Evolutionary conservation across 2,797 vertebrate genomes (phyloP).

Genomic region (Neomorphus geoffroyi): DNA sequence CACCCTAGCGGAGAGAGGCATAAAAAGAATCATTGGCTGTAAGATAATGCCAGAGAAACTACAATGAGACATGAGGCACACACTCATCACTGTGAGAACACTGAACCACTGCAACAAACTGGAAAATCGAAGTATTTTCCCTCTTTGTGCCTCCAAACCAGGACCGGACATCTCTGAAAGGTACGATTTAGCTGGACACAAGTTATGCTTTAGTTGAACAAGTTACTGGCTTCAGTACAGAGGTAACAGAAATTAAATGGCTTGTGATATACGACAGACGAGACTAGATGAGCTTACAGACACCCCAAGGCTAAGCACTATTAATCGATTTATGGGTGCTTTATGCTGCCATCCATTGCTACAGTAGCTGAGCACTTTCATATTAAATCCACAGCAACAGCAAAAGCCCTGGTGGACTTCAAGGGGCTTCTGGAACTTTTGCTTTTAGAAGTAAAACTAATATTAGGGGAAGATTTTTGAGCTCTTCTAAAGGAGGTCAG

Average conservation of each 20-base stretch:
- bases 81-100: background rate
- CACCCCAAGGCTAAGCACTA: background rate
- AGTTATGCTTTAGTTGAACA: background rate
- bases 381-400: slow-evolving; percentile 9
- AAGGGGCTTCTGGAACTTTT: background rate
- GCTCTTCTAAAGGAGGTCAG: background rate
- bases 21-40: background rate
- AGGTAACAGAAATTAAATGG: background rate
- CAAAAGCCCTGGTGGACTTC: background rate
- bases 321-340: slow-evolving; percentile 25
- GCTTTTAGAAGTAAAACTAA: background rate
- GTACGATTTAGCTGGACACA: background rate
- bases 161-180: background rate
- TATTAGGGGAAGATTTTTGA: background rate
- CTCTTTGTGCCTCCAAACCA: background rate
- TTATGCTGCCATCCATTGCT: background rate
- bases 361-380: background rate
- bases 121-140: background rate
- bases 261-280: background rate
- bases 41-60: background rate
- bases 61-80: background rate
- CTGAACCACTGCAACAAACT: background rate
- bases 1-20: background rate
- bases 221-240: background rate
- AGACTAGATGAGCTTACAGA: background rate